phyloP scores from a whole-genome alignment of 2,797 vertebrate genomes.

The Pterois miles region DNA sequence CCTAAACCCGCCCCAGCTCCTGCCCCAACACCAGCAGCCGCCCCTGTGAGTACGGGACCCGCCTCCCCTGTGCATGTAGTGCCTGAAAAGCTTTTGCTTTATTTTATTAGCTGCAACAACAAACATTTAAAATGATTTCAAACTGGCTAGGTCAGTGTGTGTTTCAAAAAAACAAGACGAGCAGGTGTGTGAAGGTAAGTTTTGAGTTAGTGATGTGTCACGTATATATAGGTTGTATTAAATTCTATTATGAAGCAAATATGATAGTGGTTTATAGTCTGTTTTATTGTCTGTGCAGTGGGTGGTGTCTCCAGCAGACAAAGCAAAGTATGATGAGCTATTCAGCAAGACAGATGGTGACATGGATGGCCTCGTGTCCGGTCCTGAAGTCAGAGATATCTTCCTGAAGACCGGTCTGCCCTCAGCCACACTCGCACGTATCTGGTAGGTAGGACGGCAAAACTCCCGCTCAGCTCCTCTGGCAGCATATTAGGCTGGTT shows the following conservation, averaged over 20 bases:
- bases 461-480: background rate
- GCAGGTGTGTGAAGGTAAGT: conserved; percentile 48
- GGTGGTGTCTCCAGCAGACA: conserved; percentile 93
- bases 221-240: background rate
- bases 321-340: conserved; percentile 94
- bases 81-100: conserved; percentile 23
- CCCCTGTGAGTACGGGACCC: conserved; percentile 82
- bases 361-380: conserved; percentile 96
- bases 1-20: conserved; percentile 77
- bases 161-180: conserved; percentile 69
- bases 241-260: background rate
- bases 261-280: background rate
- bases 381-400: conserved; percentile 94
- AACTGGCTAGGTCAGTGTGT: conserved; percentile 71
- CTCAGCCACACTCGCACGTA: conserved; percentile 91
- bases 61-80: conserved; percentile 23
- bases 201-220: background rate
- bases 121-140: conserved; percentile 67
- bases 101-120: conserved; percentile 5
- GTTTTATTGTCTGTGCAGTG: conserved; percentile 81
- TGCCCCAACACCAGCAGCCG: conserved; percentile 74
- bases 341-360: conserved; percentile 95
- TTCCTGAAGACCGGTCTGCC: conserved; percentile 97
- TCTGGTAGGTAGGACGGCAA: conserved; percentile 86
- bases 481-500: background rate